These are phyloP conservation scores for Aleadryas rufinucha DNA, from an alignment of 2,113 vertebrate species.

Conservation along the genomic window DNA sequence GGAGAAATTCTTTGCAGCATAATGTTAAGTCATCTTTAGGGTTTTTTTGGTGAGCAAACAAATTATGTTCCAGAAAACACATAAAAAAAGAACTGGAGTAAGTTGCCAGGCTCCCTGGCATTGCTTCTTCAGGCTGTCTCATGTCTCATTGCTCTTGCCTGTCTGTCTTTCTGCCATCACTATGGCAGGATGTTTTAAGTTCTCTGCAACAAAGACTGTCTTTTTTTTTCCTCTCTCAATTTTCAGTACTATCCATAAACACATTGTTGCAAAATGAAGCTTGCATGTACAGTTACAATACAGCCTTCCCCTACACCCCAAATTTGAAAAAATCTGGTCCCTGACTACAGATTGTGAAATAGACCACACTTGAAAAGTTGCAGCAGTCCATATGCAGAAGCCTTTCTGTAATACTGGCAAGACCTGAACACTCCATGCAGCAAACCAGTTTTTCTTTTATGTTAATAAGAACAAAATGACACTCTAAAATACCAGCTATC, in stretches of 20 bases:
- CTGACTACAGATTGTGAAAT: background rate
- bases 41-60: background rate
- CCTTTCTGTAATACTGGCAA: background rate
- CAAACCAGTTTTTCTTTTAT: background rate
- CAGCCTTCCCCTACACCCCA: background rate
- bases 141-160: background rate
- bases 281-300: background rate
- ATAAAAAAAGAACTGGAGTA: background rate
- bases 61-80: background rate
- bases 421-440: background rate
- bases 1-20: background rate
- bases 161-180: background rate
- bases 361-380: background rate
- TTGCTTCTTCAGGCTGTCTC: background rate
- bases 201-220: background rate
- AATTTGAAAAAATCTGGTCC: background rate
- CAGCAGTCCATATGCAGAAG: background rate
- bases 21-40: background rate
- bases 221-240: background rate
- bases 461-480: conserved; percentile 3
- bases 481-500: background rate
- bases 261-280: background rate
- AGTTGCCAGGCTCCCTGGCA: background rate
- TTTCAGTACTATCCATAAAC: background rate
- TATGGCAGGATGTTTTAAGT: background rate